Conservation (phyloP, 92 coral and sea anemone species). For the Paragorgia papillata region DNA sequence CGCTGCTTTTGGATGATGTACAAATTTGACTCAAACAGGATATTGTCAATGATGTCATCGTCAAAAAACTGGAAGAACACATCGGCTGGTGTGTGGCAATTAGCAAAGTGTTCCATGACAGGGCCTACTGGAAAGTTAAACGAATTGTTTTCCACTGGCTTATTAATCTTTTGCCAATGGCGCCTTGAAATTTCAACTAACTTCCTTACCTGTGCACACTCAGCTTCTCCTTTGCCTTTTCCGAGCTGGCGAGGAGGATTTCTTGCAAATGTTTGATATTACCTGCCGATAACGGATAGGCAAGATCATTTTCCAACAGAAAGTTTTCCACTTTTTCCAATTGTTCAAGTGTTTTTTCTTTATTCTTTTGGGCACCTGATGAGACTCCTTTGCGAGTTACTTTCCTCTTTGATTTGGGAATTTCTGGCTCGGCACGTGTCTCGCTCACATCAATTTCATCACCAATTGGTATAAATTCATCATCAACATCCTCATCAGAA, state of each 20-base stretch:
- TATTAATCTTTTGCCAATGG: conserved; percentile 28
- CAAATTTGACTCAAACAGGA: not conserved
- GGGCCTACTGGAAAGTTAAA: conserved; percentile 39
- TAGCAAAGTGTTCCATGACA: not conserved
- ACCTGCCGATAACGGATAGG: too few relatives aligned
- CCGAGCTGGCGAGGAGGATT: not conserved
- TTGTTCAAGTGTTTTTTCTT: too few relatives aligned
- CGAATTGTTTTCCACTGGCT: conserved; percentile 14
- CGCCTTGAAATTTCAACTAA: conserved; percentile 47
- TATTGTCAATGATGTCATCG: conserved; percentile 1
- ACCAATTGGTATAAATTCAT: too few relatives aligned
- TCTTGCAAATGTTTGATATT: conserved; percentile 1
- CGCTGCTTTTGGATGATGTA: conserved; percentile 10
- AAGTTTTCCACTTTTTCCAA: too few relatives aligned
- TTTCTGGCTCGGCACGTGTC: too few relatives aligned
- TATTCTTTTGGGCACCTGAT: too few relatives aligned
- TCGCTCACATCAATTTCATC: too few relatives aligned
- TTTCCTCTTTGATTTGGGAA: too few relatives aligned
- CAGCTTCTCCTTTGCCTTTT: conserved; percentile 41
- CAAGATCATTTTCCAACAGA: too few relatives aligned
- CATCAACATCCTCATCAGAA: too few relatives aligned
- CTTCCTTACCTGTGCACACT: conserved; percentile 22
- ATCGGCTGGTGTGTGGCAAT: conserved; percentile 6
- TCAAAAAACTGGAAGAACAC: not conserved
- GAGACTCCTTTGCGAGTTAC: too few relatives aligned